A percentile compares a stretch with the other conserved stretches of the same genome.
Conservation (phyloP, 2,888 invertebrate genomes). For the Hydraecia micacea region DNA sequence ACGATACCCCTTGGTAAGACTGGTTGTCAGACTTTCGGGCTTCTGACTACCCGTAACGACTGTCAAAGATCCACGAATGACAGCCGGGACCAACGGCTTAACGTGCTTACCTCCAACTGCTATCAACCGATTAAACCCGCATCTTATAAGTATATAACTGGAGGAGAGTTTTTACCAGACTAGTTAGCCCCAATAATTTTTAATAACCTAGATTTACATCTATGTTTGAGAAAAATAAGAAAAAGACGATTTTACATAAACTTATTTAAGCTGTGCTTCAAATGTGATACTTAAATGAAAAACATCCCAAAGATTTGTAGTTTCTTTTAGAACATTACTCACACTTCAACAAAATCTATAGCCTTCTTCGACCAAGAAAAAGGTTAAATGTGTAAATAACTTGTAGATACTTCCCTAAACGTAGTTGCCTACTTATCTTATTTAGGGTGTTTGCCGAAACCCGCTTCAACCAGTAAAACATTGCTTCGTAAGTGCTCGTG, state of each 20-base stretch:
- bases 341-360: slow-evolving; percentile 27
- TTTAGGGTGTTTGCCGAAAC: slow-evolving; percentile 55
- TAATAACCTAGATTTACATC: neutral
- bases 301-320: neutral
- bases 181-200: neutral
- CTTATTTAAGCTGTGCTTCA: neutral
- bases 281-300: slow-evolving; percentile 3
- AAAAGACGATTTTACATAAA: neutral
- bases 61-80: too few relatives aligned
- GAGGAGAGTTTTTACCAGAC: neutral
- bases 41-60: too few relatives aligned
- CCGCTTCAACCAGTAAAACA: slow-evolving; percentile 50
- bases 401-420: slow-evolving; percentile 50
- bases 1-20: too few relatives aligned
- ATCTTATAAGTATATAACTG: neutral
- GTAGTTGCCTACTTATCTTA: slow-evolving; percentile 55
- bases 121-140: slow-evolving; percentile 19
- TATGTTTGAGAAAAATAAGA: neutral
- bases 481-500: slow-evolving; percentile 51
- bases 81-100: too few relatives aligned
- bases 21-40: too few relatives aligned
- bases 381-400: slow-evolving; percentile 55
- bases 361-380: slow-evolving; percentile 30
- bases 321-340: slow-evolving; percentile 4
- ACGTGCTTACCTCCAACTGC: neutral